phyloP scores from a whole-genome alignment of 2,113 vertebrate genomes.

The Euleptes europaea region DNA sequence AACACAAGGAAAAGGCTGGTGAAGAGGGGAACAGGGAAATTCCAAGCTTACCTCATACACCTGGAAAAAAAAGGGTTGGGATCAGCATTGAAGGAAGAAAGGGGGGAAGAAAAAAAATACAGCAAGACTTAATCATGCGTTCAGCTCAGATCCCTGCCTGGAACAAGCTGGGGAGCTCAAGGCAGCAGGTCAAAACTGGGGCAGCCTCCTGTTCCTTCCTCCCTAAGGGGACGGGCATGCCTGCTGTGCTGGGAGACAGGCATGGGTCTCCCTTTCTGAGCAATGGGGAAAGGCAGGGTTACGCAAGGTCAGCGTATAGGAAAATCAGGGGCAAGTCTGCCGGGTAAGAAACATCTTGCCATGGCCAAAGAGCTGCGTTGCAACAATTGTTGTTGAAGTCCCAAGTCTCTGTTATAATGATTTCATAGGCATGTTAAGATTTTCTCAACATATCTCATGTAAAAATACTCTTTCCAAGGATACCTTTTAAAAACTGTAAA shows the following conservation, averaged over 20 bases:
- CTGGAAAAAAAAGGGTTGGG: slow-evolving; percentile 87
- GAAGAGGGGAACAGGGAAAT: slow-evolving; percentile 18
- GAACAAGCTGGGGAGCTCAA: not conserved
- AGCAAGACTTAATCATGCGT: slow-evolving; percentile 76
- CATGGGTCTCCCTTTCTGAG: not conserved
- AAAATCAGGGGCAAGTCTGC: not conserved
- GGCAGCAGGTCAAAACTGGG: not conserved
- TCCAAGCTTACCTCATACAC: slow-evolving; percentile 93
- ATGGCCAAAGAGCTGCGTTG: not conserved
- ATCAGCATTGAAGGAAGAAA: slow-evolving; percentile 82
- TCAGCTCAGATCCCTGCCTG: slow-evolving; percentile 43
- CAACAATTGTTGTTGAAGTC: not conserved
- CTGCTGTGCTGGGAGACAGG: not conserved
- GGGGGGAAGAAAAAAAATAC: slow-evolving; percentile 76
- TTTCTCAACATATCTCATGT: not conserved
- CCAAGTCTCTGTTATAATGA: not conserved
- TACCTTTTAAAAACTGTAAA: not conserved
- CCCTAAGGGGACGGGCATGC: not conserved
- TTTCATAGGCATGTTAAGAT: not conserved
- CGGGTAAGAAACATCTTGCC: not conserved
- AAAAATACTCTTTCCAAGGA: not conserved
- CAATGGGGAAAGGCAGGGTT: not conserved
- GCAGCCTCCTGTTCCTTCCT: not conserved
- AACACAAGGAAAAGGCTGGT: slow-evolving; percentile 36
- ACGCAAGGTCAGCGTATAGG: not conserved